Percentiles rank a stretch among this genome's conserved stretches.
Evolutionary conservation across 2,888 invertebrate genomes (phyloP).

Genomic region (Stenodera caucasica): DNA sequence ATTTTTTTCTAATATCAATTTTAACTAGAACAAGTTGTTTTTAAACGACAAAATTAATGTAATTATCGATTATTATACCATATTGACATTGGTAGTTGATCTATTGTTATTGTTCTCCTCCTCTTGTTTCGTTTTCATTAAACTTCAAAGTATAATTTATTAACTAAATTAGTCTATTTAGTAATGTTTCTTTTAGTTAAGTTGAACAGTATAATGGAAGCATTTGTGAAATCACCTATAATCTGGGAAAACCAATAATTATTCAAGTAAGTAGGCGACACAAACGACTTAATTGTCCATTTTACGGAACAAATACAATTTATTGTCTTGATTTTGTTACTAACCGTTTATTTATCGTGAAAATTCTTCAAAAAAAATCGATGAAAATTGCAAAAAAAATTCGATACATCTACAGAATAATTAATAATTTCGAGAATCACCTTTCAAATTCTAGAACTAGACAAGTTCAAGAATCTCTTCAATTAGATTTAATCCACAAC

Average conservation of each 20-base stretch:
- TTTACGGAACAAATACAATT: too few species aligned
- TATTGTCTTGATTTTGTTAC: too few species aligned
- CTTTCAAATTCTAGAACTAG: not conserved
- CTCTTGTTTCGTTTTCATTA: not conserved
- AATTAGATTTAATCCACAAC: constrained; percentile 1
- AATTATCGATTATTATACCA: not conserved
- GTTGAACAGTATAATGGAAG: constrained; percentile 16
- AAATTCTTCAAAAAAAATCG: too few species aligned
- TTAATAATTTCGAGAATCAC: not conserved
- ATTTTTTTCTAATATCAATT: too few species aligned
- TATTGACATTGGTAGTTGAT: not conserved
- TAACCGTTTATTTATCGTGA: too few species aligned
- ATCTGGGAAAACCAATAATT: constrained; percentile 19
- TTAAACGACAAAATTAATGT: not conserved
- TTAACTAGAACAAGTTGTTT: not conserved
- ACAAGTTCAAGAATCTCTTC: not conserved
- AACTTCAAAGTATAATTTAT: constrained; percentile 3
- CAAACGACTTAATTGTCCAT: constrained; percentile 3
- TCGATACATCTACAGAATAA: too few species aligned
- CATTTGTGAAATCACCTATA: constrained; percentile 19
- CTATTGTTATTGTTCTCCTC: not conserved
- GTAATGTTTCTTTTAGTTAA: not conserved
- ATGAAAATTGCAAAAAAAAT: too few species aligned
- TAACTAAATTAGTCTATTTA: not conserved
- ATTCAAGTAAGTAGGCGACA: not conserved